These are phyloP conservation scores for Macrosiphum euphorbiae DNA, from an alignment of 2,888 invertebrate species.

Conservation along the genomic window DNA sequence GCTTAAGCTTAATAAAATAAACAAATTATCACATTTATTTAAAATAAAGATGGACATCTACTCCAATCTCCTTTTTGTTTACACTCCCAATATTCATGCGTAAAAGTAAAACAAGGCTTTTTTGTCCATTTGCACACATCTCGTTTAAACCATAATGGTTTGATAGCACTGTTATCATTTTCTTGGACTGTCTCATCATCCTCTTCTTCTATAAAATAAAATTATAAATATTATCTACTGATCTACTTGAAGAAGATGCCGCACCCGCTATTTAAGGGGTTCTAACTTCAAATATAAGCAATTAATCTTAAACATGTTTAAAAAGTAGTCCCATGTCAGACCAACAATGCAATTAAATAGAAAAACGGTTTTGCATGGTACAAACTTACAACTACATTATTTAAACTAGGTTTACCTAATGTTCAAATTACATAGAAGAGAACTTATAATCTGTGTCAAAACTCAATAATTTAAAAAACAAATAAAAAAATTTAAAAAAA, in stretches of 20 bases:
- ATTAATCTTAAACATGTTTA: background rate
- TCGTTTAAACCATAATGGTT: constrained; percentile 92
- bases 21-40: constrained; percentile 57
- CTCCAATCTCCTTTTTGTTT: constrained; percentile 92
- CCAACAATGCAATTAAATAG: background rate
- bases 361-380: background rate
- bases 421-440: background rate
- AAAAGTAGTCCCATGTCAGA: background rate
- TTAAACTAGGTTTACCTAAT: background rate
- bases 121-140: constrained; percentile 78
- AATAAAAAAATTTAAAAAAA: too few relatives aligned
- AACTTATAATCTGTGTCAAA: background rate
- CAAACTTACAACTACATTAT: background rate
- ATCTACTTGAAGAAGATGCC: background rate
- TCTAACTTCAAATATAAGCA: background rate
- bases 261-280: background rate
- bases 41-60: constrained; percentile 92
- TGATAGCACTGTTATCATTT: constrained; percentile 79
- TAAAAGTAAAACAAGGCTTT: constrained; percentile 82
- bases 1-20: constrained; percentile 28
- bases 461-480: background rate
- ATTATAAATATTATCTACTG: background rate
- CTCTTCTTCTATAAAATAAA: constrained; percentile 59
- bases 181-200: constrained; percentile 71
- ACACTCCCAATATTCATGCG: constrained; percentile 92